Base-by-base conservation (phyloP, 2,888 invertebrate genomes). In the Tinea trinotella region DNA sequence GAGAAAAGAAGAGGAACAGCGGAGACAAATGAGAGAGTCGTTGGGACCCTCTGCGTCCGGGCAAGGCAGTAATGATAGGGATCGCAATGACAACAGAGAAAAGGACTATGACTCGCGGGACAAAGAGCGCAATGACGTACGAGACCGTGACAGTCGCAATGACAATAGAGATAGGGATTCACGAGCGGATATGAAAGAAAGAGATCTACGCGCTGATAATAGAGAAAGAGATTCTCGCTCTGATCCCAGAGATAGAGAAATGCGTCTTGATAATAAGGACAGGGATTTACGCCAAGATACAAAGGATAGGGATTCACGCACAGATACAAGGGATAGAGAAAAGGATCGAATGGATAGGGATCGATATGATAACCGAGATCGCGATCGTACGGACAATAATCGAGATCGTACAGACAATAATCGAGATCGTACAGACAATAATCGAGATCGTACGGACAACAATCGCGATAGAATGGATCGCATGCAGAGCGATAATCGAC, bases 1-100 rank as follows among this genome's bases (percentile, higher is more conserved):
- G 67, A 89, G 94, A 20, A 93, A 95, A 63, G 95, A 96, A 66
- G 95, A 96, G 66, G 96, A 96, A 67, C 96, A 96, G 66, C 92
- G 95, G 58, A 89, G 93, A 19, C 83, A 84, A 57, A 86, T 69
- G 75, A 68, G 77, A 0, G 79, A 80, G 52, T 74, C 62, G 61
- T 76, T 64, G 65, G 77, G 62, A 60, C 76, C 68, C 49, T 59
- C 63, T n/a, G 13, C 55, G 9, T 7, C 34, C 9, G 5, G 52
- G 18, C 68, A 63, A 36, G 57, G 76, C 30, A 67, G 68, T 48
- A 57, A 58, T 15, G 66, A 65, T 57, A 68, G 60, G 12, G 64
- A 65, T 18, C 64, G 67, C 15, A 62, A 61, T 54, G 65, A 66
- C 20, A 63, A 62, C 57, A 61, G 68, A 18, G 78, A 78, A 46